phyloP scores from a whole-genome alignment of 2,797 vertebrate genomes.

The Protonibea diacanthus region DNA sequence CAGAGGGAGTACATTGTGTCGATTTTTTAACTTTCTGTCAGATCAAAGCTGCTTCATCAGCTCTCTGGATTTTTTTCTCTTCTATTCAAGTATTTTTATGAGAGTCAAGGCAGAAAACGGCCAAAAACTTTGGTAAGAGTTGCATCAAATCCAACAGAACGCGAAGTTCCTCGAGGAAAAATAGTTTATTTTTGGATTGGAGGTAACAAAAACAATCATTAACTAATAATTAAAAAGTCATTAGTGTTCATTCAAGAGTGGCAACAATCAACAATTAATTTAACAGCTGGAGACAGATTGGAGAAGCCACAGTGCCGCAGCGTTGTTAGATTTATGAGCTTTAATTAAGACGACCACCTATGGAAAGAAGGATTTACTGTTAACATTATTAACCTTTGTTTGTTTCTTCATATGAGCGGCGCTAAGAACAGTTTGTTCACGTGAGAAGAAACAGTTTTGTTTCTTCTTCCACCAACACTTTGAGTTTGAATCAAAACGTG shows the following conservation, averaged over 20 bases:
- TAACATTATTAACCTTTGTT: neutral
- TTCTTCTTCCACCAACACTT: no score
- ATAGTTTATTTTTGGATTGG: neutral
- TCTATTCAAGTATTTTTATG: slow-evolving; percentile 36
- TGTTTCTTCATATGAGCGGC: neutral
- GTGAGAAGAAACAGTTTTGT: no score
- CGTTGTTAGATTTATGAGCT: neutral
- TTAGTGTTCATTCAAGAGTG: no score
- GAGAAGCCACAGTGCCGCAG: neutral
- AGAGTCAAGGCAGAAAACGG: neutral
- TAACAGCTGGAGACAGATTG: neutral
- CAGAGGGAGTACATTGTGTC: slow-evolving; percentile 9
- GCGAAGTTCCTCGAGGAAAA: neutral
- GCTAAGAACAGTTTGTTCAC: neutral
- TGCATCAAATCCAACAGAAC: slow-evolving; percentile 1
- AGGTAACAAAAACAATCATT: neutral
- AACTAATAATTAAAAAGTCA: neutral
- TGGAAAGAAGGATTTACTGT: neutral
- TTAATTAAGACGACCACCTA: neutral
- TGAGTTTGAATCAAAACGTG: slow-evolving; percentile 8
- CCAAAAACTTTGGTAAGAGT: neutral
- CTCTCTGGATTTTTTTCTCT: slow-evolving; percentile 1
- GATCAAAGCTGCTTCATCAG: slow-evolving; percentile 24
- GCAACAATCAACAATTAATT: neutral
- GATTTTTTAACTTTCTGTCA: slow-evolving; percentile 14